A percentile compares a stretch with the other conserved stretches of the same genome.
Evolutionary conservation across 2,888 invertebrate genomes (phyloP).

Genomic region (Melieria omissa): DNA sequence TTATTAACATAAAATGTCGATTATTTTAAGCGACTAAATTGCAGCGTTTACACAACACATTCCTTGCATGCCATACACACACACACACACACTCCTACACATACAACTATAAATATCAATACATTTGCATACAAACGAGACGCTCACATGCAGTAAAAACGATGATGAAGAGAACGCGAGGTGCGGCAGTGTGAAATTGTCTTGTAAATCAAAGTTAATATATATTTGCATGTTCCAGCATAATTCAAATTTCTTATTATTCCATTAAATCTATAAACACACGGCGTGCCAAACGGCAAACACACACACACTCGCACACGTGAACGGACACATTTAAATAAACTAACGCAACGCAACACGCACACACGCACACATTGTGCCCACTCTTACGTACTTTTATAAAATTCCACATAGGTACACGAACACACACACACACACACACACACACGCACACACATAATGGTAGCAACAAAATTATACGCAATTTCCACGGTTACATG

Average conservation of each 20-base stretch:
- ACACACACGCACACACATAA: too few species aligned
- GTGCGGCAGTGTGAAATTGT: slow-evolving; percentile 15
- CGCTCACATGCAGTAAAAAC: too few species aligned
- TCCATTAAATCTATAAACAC: slow-evolving; percentile 39
- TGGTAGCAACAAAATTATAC: neutral
- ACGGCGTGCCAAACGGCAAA: neutral
- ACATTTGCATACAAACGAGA: too few species aligned
- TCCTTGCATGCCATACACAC: too few species aligned
- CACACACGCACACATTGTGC: neutral
- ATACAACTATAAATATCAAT: too few species aligned
- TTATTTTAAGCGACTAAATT: too few species aligned
- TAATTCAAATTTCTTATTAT: slow-evolving; percentile 59
- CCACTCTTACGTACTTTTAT: neutral
- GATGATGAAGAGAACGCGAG: too few species aligned
- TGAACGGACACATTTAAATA: neutral
- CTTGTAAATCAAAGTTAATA: slow-evolving; percentile 60
- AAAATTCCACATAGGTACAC: neutral
- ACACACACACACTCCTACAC: too few species aligned
- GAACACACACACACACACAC: too few species aligned
- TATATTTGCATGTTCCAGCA: slow-evolving; percentile 63
- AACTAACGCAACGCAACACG: neutral
- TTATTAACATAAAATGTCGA: too few species aligned
- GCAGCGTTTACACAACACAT: too few species aligned
- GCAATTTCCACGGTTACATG: neutral
- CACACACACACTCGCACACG: neutral